Evolutionary conservation across 2,113 vertebrate genomes (phyloP).

Genomic region (Percopsis transmontana): DNA sequence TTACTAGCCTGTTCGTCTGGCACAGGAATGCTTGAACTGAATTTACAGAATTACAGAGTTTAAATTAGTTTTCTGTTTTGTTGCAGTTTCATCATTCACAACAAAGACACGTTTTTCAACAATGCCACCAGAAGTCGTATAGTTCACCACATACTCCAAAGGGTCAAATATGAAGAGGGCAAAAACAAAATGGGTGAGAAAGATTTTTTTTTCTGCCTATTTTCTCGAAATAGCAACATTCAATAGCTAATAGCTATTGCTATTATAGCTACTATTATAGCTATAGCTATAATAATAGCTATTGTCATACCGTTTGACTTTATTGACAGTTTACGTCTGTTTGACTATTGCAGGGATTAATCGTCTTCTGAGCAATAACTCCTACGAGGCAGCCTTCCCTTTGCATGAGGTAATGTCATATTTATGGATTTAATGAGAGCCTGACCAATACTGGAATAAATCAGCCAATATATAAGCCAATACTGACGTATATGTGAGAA

Average conservation of each 20-base stretch:
- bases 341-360: slow-evolving; percentile 84
- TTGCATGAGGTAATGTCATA: slow-evolving; percentile 88
- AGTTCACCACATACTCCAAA: slow-evolving; percentile 92
- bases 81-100: slow-evolving; percentile 93
- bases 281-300: background rate
- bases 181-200: slow-evolving; percentile 93
- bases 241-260: too few species aligned
- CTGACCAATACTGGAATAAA: too few species aligned
- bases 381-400: slow-evolving; percentile 94
- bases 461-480: too few species aligned
- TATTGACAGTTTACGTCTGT: background rate
- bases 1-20: too few species aligned
- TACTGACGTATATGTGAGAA: too few species aligned
- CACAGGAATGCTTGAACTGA: too few species aligned
- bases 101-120: slow-evolving; percentile 96
- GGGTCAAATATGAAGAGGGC: slow-evolving; percentile 94
- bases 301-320: background rate
- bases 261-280: background rate
- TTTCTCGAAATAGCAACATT: background rate
- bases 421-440: too few species aligned
- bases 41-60: background rate
- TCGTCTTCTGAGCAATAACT: slow-evolving; percentile 92
- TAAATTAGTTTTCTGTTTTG: slow-evolving; percentile 53
- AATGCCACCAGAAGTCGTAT: slow-evolving; percentile 94
- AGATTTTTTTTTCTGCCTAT: background rate